Conservation (phyloP, 2,888 invertebrate species). For the Eubasilissa splendida region DNA sequence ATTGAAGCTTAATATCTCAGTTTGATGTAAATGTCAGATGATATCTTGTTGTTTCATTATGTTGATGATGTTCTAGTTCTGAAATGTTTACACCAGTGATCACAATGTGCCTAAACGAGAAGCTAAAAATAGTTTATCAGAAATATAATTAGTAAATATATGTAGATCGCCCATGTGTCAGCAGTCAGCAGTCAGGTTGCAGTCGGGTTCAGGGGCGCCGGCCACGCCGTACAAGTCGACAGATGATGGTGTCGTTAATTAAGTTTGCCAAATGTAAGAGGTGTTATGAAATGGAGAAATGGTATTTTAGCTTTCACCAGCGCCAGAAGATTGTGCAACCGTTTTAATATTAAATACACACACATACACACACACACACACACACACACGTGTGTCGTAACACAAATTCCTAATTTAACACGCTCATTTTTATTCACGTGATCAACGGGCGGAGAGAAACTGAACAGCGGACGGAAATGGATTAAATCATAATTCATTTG, state of each 20-base stretch:
- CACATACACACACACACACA: neutral
- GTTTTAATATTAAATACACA: neutral
- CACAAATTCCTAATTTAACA: constrained; percentile 39
- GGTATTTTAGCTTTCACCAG: constrained; percentile 38
- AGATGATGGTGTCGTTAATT: constrained; percentile 12
- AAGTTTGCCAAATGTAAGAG: constrained; percentile 27
- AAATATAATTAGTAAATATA: no score
- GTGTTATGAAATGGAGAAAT: constrained; percentile 53
- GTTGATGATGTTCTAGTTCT: no score
- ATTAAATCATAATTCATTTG: no score
- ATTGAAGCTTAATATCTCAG: no score
- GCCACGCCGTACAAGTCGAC: neutral
- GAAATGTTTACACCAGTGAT: no score
- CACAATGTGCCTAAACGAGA: no score
- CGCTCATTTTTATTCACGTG: neutral
- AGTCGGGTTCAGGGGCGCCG: no score
- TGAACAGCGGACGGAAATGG: neutral
- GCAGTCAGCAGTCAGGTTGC: no score
- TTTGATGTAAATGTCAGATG: no score
- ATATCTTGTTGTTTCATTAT: no score
- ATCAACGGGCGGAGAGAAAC: constrained; percentile 4
- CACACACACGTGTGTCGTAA: constrained; percentile 30
- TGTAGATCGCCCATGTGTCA: no score
- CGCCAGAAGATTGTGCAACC: constrained; percentile 38
- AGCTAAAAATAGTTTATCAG: no score